Percentiles rank a stretch among this genome's conserved stretches.
Conservation (phyloP, 2,113 vertebrate genomes). For the Speoplatyrhinus poulsoni region DNA sequence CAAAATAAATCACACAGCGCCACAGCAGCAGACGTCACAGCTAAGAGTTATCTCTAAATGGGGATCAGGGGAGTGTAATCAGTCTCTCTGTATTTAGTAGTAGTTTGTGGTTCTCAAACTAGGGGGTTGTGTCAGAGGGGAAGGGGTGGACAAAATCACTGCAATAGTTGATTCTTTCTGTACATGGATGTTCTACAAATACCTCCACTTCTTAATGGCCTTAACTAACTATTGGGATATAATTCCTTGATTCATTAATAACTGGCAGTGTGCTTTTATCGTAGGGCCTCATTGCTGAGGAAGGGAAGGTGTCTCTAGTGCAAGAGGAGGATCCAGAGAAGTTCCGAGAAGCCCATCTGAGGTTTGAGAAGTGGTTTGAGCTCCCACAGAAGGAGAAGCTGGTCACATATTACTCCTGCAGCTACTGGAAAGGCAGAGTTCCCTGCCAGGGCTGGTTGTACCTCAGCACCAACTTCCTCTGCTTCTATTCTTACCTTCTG, state of each 20-base stretch:
- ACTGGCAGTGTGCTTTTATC: conserved; percentile 1
- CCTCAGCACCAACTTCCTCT: conserved; percentile 96
- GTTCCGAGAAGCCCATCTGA: conserved; percentile 90
- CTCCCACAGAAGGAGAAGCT: conserved; percentile 91
- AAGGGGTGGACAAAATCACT: background rate
- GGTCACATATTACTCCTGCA: conserved; percentile 97
- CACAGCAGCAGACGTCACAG: too few species aligned
- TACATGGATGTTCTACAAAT: background rate
- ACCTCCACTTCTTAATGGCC: too few species aligned
- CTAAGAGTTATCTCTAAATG: too few species aligned
- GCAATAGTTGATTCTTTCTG: background rate
- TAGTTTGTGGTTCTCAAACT: too few species aligned
- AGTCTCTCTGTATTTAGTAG: too few species aligned
- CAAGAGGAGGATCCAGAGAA: conserved; percentile 95
- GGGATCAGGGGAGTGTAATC: background rate
- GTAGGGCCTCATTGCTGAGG: conserved; percentile 96
- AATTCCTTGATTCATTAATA: background rate
- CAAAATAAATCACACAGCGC: background rate
- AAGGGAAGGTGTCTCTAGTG: conserved; percentile 84
- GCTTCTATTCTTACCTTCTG: conserved; percentile 96
- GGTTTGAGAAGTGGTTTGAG: conserved; percentile 94
- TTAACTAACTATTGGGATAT: background rate
- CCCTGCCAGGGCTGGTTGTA: conserved; percentile 99
- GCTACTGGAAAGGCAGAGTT: conserved; percentile 96
- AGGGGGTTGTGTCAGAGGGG: too few species aligned